These are phyloP conservation scores for Lordiphosa mommai DNA, from an alignment of 1,140 invertebrate species.

Conservation along the genomic window DNA sequence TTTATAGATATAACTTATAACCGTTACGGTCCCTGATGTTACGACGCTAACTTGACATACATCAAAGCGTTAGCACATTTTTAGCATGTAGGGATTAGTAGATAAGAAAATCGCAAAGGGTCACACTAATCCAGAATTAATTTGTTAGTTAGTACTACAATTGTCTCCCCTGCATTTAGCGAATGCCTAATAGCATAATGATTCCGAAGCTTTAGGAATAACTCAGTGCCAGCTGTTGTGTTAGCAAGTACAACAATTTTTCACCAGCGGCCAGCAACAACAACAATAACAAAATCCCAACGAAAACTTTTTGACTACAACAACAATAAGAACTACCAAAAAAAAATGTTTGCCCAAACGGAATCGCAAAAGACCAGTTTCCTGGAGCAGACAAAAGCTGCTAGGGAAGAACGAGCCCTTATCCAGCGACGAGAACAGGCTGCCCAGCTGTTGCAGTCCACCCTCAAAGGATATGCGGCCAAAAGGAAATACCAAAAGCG, in stretches of 20 bases:
- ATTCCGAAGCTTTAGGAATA: constrained; percentile 4
- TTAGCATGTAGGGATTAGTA: too few species aligned
- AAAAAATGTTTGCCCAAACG: constrained; percentile 82
- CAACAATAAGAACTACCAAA: constrained; percentile 10
- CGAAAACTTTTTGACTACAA: constrained; percentile 5
- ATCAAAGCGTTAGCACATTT: too few species aligned
- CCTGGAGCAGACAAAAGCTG: constrained; percentile 91
- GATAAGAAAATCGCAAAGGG: too few species aligned
- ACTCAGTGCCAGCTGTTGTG: constrained; percentile 18
- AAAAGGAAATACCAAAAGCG: constrained; percentile 75
- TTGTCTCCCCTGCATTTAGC: constrained; percentile 22
- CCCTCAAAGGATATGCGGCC: constrained; percentile 86
- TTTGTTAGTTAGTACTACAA: constrained; percentile 61
- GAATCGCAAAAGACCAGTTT: constrained; percentile 85
- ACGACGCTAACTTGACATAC: too few species aligned
- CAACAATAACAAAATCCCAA: constrained; percentile 17
- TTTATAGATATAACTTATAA: too few species aligned
- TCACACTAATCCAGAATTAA: constrained; percentile 13
- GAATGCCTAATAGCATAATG: constrained; percentile 37
- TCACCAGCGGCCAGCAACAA: not conserved
- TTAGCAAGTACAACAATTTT: constrained; percentile 17
- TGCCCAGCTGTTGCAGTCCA: constrained; percentile 86
- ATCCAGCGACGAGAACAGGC: constrained; percentile 89
- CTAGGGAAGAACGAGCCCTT: constrained; percentile 89
- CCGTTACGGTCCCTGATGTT: too few species aligned